phyloP scores from a whole-genome alignment of 2,797 vertebrate species.

The Gymnothorax javanicus region DNA sequence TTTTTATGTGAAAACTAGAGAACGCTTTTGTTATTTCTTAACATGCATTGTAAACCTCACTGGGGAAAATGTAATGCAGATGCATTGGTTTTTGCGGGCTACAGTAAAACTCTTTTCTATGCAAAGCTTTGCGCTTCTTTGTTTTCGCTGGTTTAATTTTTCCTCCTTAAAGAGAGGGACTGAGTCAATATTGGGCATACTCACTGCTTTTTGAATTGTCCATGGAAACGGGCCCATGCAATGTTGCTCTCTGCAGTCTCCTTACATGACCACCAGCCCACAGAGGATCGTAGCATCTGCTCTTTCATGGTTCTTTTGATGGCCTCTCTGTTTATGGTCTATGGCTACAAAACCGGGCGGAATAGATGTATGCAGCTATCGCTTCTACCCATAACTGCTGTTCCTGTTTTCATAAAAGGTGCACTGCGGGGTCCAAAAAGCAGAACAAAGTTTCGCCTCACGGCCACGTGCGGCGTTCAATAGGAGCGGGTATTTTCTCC shows the following conservation, averaged over 20 bases:
- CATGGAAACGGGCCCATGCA: constrained; percentile 8
- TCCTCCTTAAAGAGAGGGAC: neutral
- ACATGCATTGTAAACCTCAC: neutral
- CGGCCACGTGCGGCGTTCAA: neutral
- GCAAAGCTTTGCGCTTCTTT: neutral
- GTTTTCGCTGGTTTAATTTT: neutral
- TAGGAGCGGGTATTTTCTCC: neutral
- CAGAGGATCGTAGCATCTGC: neutral
- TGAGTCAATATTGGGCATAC: neutral
- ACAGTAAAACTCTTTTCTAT: neutral
- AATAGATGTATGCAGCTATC: neutral
- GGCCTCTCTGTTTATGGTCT: neutral
- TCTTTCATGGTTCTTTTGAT: neutral
- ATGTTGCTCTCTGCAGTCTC: neutral
- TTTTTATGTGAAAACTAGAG: neutral
- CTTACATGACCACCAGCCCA: neutral
- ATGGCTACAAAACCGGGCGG: neutral
- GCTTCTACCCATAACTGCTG: neutral
- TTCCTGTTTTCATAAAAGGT: neutral
- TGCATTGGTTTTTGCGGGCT: constrained; percentile 2
- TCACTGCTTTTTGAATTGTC: neutral
- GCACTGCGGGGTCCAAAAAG: neutral
- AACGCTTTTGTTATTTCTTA: neutral
- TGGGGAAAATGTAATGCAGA: neutral
- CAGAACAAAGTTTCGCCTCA: neutral